phyloP scores from a whole-genome alignment of 2,888 invertebrate species.

The Caenorhabditis auriculariae region DNA sequence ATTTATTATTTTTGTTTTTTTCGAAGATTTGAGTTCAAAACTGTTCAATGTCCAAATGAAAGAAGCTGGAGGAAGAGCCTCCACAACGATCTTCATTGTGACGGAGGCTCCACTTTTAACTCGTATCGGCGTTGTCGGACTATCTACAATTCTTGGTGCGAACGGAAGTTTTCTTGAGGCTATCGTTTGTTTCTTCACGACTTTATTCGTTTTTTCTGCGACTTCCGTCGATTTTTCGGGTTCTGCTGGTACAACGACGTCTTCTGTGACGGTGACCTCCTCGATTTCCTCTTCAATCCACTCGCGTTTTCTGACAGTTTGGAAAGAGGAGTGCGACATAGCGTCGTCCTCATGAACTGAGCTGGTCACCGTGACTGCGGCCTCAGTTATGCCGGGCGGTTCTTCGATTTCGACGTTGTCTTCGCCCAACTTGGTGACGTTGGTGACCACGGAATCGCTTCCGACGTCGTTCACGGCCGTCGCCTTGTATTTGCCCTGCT shows the following conservation, averaged over 20 bases:
- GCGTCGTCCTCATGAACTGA: constrained; percentile 24
- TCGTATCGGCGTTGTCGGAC: constrained; percentile 29
- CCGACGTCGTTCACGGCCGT: constrained; percentile 52
- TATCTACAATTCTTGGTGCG: constrained; percentile 44
- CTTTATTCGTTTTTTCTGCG: constrained; percentile 2
- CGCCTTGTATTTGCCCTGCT: constrained; percentile 53
- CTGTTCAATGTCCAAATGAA: constrained; percentile 59
- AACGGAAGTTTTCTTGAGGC: constrained; percentile 35
- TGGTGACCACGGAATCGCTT: constrained; percentile 29
- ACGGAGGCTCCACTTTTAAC: constrained; percentile 33
- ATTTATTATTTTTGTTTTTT: constrained; percentile 25
- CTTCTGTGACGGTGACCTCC: constrained; percentile 12
- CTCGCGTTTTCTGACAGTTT: constrained; percentile 34
- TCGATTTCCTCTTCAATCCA: constrained; percentile 10
- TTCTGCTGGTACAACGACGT: constrained; percentile 23
- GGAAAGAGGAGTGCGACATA: constrained; percentile 29
- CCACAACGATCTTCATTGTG: constrained; percentile 41
- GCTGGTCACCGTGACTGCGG: constrained; percentile 41
- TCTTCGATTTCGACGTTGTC: constrained; percentile 29
- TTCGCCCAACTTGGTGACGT: constrained; percentile 35
- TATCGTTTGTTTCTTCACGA: constrained; percentile 10
- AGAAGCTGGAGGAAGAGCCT: constrained; percentile 53
- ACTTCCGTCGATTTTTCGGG: constrained; percentile 3
- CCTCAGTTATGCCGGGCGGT: constrained; percentile 41
- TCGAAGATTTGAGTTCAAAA: constrained; percentile 43